phyloP scores from a whole-genome alignment of 1,140 invertebrate species.

The Arctopsyche grandis region DNA sequence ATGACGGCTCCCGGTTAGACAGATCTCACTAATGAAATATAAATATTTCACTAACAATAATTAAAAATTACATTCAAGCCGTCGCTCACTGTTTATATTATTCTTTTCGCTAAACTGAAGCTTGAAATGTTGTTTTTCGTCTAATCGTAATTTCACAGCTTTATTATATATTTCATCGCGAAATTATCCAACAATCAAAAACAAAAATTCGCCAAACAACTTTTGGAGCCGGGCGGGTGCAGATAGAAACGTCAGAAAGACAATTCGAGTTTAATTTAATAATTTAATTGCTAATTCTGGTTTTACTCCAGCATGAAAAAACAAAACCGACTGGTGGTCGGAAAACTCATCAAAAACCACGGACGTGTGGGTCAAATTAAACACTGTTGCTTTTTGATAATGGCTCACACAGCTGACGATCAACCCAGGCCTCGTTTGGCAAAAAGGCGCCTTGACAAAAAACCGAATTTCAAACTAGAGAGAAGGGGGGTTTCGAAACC shows the following conservation, averaged over 20 bases:
- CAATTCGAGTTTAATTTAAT: not conserved
- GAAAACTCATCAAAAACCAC: conserved; percentile 22
- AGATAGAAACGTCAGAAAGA: too few relatives aligned
- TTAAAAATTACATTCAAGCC: too few relatives aligned
- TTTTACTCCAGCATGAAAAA: not conserved
- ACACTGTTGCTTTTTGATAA: conserved; percentile 1
- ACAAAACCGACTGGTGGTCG: not conserved
- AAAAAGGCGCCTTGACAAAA: conserved; percentile 6
- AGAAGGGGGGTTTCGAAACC: not conserved
- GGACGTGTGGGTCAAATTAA: conserved; percentile 28
- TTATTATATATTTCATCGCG: not conserved
- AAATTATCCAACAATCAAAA: not conserved
- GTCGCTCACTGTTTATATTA: too few relatives aligned
- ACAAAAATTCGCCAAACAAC: not conserved
- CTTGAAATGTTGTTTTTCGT: too few relatives aligned
- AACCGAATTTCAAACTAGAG: too few relatives aligned
- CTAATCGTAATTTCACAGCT: too few relatives aligned
- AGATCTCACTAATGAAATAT: too few relatives aligned
- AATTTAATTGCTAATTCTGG: conserved; percentile 2
- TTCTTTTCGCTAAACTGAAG: too few relatives aligned
- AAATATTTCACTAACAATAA: too few relatives aligned
- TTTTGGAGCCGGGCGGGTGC: not conserved
- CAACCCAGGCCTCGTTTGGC: not conserved
- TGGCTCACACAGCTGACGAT: not conserved
- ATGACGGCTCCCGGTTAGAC: too few relatives aligned